phyloP scores from a whole-genome alignment of 2,888 invertebrate species.

The Lepidonotus clava region DNA sequence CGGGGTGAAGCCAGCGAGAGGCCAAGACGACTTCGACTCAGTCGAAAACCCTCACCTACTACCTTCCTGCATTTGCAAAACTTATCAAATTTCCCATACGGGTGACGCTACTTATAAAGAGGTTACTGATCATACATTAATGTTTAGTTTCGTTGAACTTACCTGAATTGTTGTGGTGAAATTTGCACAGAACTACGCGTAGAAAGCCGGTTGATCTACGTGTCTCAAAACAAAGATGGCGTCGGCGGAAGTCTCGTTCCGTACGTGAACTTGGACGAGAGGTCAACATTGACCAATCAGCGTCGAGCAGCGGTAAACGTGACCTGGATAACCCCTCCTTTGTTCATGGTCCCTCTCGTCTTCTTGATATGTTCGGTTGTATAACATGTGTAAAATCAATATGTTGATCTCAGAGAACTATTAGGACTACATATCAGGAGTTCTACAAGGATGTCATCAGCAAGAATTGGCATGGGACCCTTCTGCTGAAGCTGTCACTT shows the following conservation, averaged over 20 bases:
- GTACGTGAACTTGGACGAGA: neutral
- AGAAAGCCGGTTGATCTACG: conserved; percentile 27
- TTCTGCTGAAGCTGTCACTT: neutral
- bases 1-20: no score
- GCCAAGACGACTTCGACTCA: no score
- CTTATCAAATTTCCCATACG: no score
- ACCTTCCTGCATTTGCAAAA: no score
- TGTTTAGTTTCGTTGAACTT: no score
- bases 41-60: no score
- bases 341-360: neutral
- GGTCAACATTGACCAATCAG: conserved; percentile 27
- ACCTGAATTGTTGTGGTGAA: conserved; percentile 17
- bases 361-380: neutral
- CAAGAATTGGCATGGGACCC: neutral
- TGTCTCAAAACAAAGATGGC: conserved; percentile 49
- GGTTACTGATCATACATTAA: no score
- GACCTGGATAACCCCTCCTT: conserved; percentile 44
- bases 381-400: neutral
- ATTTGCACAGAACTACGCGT: neutral
- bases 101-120: no score
- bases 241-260: neutral
- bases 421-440: neutral
- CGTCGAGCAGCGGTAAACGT: neutral
- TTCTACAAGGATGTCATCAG: neutral
- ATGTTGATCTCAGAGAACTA: no score